Evolutionary conservation across 2,888 invertebrate genomes (phyloP).

Genomic region (Callinectes sapidus): DNA sequence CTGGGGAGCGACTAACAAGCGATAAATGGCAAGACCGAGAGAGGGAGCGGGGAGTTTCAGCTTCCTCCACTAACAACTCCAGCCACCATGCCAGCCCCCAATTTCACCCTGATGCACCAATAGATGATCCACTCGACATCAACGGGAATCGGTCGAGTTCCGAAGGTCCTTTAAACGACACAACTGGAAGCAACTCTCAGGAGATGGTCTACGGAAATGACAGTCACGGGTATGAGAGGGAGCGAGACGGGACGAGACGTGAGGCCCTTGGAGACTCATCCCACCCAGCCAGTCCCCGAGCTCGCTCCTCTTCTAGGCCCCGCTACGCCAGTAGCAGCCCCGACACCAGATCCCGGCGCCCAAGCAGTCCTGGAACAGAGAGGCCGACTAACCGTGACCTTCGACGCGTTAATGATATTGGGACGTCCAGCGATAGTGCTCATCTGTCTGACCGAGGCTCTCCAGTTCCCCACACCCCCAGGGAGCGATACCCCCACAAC

Average conservation of each 20-base stretch:
- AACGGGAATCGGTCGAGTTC: constrained; percentile 60
- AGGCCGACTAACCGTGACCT: constrained; percentile 6
- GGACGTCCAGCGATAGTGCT: background rate
- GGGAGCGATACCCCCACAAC: background rate
- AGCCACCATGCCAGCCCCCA: constrained; percentile 34
- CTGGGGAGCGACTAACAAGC: constrained; percentile 68
- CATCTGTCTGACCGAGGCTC: background rate
- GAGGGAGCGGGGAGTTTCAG: background rate
- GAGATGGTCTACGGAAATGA: constrained; percentile 21
- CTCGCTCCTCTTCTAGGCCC: constrained; percentile 43
- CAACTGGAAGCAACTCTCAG: constrained; percentile 36
- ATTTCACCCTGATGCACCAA: background rate
- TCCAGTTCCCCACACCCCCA: background rate
- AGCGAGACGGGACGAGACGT: background rate
- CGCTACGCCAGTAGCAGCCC: constrained; percentile 22
- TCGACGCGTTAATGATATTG: background rate
- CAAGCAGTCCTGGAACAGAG: constrained; percentile 40
- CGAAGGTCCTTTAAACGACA: constrained; percentile 10
- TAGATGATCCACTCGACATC: constrained; percentile 61
- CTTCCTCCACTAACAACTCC: constrained; percentile 13
- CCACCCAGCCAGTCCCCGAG: constrained; percentile 29
- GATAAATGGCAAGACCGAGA: constrained; percentile 30
- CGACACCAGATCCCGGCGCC: constrained; percentile 12
- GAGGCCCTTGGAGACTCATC: background rate
- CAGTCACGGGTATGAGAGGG: constrained; percentile 10